Evolutionary conservation across 1,140 invertebrate genomes (phyloP).

Genomic region (Drosophila oshimai): DNA sequence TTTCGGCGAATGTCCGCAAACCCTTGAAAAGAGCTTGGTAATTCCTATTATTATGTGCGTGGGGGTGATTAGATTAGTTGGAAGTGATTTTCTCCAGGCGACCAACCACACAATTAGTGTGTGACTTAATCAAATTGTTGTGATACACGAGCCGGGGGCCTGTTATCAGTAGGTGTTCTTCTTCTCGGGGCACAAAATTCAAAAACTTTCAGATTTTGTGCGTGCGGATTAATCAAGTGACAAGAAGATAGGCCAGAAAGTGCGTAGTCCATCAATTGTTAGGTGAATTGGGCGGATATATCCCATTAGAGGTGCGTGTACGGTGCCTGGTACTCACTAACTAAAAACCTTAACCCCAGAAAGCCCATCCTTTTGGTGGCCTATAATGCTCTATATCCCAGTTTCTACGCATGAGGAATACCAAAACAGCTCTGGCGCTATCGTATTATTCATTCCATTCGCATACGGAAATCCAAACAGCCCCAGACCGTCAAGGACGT

Average conservation of each 20-base stretch:
- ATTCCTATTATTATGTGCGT: constrained; percentile 23
- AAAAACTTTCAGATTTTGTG: constrained; percentile 33
- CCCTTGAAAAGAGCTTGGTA: not conserved
- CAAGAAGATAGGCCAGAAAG: constrained; percentile 26
- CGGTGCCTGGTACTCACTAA: constrained; percentile 65
- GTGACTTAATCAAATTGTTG: constrained; percentile 60
- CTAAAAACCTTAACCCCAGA: constrained; percentile 57
- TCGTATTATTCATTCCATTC: constrained; percentile 54
- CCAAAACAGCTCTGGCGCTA: constrained; percentile 1
- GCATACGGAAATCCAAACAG: constrained; percentile 76
- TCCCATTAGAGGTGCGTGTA: constrained; percentile 47
- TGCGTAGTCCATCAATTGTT: constrained; percentile 41
- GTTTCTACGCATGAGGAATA: constrained; percentile 1
- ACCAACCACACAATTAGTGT: not conserved
- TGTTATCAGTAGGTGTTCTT: constrained; percentile 32
- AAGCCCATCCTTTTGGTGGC: constrained; percentile 17
- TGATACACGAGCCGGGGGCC: constrained; percentile 39
- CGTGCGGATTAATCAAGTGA: constrained; percentile 38
- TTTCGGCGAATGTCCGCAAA: not conserved
- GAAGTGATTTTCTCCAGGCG: constrained; percentile 14
- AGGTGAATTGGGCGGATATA: constrained; percentile 59
- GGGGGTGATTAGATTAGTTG: constrained; percentile 50
- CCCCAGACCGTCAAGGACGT: constrained; percentile 73
- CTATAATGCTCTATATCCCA: no score
- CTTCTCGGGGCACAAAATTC: constrained; percentile 12